Base-by-base conservation (phyloP, 2,797 vertebrate species). In the Myiotriccus ornatus region DNA sequence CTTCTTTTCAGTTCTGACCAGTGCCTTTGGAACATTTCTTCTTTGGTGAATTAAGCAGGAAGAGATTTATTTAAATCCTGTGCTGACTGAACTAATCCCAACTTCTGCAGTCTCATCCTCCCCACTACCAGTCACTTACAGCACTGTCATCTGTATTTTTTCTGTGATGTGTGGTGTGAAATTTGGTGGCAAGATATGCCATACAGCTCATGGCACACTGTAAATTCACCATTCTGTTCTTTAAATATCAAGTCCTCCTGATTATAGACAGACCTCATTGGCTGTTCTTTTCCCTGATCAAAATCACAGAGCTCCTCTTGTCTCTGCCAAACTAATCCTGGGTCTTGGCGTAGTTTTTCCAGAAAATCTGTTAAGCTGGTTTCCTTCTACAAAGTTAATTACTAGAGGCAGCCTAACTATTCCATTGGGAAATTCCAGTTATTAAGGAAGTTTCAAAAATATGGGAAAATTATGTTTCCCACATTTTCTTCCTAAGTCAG, bases 311-410 rank as follows among this genome's bases (percentile, higher is more conserved):
- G 28, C 70, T 46, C n/a, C 17, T 81, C 47, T 37, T 94, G 93
- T 94, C 60, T 65, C 73, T 94, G 89, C 95, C 96, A 94, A 80
- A 91, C 68, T 93, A 89, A 92, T 94, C 65, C 53, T 2, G 0
- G 2, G 0, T 89, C 35, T 91, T 95, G 87, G 76, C 20, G 1
- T 68, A 62, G 25, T 71, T 95, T 85, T 90, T 84, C 81, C 84
- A 92, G 68, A 83, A 89, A 90, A 93, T 95, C 64, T 85, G 60
- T 65, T 89, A 77, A 83, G 43, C 35, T 77, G 71, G 60, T 83
- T 90, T 89, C 68, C 71, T 83, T 92, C 71, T 74, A 67, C 53
- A n/a, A 14, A 87, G 74, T 83, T 96, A 95, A 95, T 95, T 95
- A 71, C 57, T 85, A 71, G 44, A 91, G 84, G 55, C 90, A 92